Evolutionary conservation across 2,113 vertebrate genomes (phyloP).

Genomic region (Rhombomys opimus): DNA sequence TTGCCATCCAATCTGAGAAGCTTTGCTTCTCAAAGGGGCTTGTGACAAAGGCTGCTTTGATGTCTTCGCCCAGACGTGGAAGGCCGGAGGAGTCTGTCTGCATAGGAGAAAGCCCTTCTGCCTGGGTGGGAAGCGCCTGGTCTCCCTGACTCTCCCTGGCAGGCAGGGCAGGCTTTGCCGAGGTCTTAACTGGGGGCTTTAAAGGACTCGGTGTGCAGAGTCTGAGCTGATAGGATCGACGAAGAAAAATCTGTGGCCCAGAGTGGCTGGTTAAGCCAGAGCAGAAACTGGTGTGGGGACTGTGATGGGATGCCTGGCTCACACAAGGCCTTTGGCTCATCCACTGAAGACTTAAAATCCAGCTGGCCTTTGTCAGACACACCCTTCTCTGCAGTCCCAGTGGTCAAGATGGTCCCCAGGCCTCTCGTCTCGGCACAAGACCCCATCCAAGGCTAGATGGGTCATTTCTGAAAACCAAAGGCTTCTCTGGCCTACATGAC

Average conservation of each 20-base stretch:
- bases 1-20: conserved; percentile 47
- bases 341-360: background rate
- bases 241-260: background rate
- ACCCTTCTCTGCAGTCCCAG: background rate
- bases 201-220: background rate
- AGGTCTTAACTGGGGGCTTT: background rate
- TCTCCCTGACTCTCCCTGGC: background rate
- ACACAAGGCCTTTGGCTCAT: background rate
- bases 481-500: background rate
- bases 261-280: background rate
- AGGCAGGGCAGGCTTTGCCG: background rate
- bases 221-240: background rate
- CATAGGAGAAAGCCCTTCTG: background rate
- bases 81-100: fast-evolving
- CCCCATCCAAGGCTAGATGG: background rate
- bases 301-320: background rate
- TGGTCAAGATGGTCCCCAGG: background rate
- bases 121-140: background rate
- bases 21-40: conserved; percentile 56
- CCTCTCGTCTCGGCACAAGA: background rate
- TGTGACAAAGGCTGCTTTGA: conserved; percentile 72
- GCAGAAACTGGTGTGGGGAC: background rate
- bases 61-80: background rate
- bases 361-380: background rate
- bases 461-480: background rate